Evolutionary conservation across 2,797 vertebrate genomes (phyloP), one percentile per base, ranked within the genome.

Genomic region (Tapera naevia): DNA sequence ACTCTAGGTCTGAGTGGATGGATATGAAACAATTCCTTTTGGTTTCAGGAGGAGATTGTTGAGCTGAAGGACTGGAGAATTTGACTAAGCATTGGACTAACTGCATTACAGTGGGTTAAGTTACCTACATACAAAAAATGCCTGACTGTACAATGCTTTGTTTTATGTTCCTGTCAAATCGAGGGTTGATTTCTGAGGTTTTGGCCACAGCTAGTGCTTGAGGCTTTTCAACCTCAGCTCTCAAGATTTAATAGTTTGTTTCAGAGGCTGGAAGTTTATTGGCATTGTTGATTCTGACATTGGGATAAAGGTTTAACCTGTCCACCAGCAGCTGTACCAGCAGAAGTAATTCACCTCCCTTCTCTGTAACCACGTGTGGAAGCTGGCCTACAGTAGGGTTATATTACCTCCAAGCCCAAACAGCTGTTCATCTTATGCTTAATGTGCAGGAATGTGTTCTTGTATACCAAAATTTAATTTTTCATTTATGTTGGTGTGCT

Each of bases 101-200:
- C 37, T 15, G 50, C 14, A 7, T 73, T 64, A 37, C 10, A 32
- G 12, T 23, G 33, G 6, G 23, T 67, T 74, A 60, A 65, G 60
- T 81, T 79, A 71, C 21, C 37, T 53, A 25, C 45, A 37, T 67
- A 56, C 5, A 45, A 80, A 87, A 51, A 41, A 15, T 12, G 6
- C 11, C 21, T 73, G 25, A 85, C 50, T 33, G 30, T 53, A 41
- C n/a, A 73, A 50, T 54, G 69, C n/a, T 78, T 90, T 88, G 14
- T 22, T 84, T 73, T 62, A 35, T 21, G 10, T 35, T 90, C 39
- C 46, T 66, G 93, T 79, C 56, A 90, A 84, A 95, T 86, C 64
- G 89, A 89, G 75, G 69, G 27, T 58, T 95, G 92, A 86, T 93
- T 97, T 88, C 76, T 89, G 94, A 94, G 65, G 58, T 67, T 95